Evolutionary conservation across 2,113 vertebrate species (phyloP).

Genomic region (Macaca nemestrina): DNA sequence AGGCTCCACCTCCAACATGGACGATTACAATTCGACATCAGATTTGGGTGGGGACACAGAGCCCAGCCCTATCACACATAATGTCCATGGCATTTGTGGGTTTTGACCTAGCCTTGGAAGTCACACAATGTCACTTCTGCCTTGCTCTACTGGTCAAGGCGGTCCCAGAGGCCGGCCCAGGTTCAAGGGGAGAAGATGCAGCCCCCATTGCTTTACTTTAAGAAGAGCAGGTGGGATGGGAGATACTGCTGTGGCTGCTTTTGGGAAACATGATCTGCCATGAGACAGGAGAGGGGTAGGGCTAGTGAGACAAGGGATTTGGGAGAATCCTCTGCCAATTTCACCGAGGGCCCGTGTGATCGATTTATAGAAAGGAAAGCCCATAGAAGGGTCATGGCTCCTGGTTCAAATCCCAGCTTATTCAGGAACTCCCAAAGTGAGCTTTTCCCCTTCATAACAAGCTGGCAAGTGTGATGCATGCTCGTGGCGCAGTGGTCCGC

Average conservation of each 20-base stretch:
- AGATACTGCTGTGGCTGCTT: background rate
- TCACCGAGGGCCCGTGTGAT: fast-evolving
- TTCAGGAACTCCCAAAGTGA: background rate
- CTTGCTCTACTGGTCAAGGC: background rate
- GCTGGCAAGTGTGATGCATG: fast-evolving
- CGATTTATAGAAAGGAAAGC: background rate
- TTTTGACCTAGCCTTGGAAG: background rate
- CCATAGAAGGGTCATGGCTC: background rate
- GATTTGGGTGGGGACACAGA: no score
- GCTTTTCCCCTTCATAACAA: no score
- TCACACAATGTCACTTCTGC: background rate
- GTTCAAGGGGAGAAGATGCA: background rate
- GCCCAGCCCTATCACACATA: no score
- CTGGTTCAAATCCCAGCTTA: background rate
- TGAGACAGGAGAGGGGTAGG: background rate
- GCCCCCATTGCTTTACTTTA: background rate
- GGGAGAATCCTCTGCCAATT: background rate
- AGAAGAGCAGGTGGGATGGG: background rate
- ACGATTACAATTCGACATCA: no score
- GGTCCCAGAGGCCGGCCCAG: background rate
- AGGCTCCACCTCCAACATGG: no score
- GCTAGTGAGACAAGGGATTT: background rate
- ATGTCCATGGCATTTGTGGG: background rate
- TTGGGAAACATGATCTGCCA: background rate
- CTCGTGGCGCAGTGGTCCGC: fast-evolving